Percentiles rank a stretch among this genome's conserved stretches.
Evolutionary conservation across 2,888 invertebrate genomes (phyloP).

Genomic region (Zele albiditarsus): DNA sequence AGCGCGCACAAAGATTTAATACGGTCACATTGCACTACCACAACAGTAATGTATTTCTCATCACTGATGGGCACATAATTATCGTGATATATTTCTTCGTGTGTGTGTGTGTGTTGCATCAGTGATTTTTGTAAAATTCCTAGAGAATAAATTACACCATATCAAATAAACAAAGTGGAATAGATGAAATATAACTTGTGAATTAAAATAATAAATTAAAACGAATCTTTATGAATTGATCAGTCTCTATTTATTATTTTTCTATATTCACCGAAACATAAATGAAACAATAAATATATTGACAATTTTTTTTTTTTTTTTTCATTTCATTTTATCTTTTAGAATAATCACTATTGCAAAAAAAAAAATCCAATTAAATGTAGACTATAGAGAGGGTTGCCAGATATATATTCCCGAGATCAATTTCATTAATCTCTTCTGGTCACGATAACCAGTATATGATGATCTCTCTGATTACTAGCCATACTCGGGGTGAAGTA

Average conservation of each 20-base stretch:
- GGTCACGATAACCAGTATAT: slow-evolving; percentile 30
- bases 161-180: not conserved
- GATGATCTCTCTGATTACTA: slow-evolving; percentile 4
- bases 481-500: slow-evolving; percentile 5
- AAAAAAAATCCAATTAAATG: not conserved
- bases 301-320: too few species aligned
- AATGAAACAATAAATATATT: too few species aligned
- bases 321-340: not conserved
- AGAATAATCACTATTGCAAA: not conserved
- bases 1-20: slow-evolving; percentile 66
- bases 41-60: slow-evolving; percentile 71
- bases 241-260: too few species aligned
- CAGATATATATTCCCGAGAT: slow-evolving; percentile 31
- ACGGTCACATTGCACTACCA: slow-evolving; percentile 55
- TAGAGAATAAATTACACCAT: not conserved
- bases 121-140: not conserved
- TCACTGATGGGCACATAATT: slow-evolving; percentile 62
- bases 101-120: not conserved
- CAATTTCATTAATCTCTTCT: slow-evolving; percentile 38
- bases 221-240: too few species aligned
- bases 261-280: too few species aligned
- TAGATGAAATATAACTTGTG: too few species aligned
- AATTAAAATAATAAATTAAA: too few species aligned
- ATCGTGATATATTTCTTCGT: not conserved
- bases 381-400: not conserved